Evolutionary conservation across 2,888 invertebrate genomes (phyloP), one percentile per base, ranked within the genome.

Genomic region (Thera obeliscata): DNA sequence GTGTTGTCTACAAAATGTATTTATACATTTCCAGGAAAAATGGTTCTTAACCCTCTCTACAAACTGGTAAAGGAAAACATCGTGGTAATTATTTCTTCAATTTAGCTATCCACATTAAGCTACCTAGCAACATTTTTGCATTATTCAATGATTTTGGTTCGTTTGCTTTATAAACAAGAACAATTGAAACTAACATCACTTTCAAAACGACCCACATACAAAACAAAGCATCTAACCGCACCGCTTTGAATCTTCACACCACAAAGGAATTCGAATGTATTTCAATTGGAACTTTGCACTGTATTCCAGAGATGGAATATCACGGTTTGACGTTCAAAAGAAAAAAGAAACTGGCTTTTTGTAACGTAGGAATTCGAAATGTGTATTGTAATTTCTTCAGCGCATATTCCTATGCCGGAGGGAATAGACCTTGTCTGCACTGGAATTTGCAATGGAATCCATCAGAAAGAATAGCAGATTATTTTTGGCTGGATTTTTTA

Each of bases 181-280:
- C 43, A 7, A 22, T 50, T 33, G 50, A 22, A 50, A 7, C 9
- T 56, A 56, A 46, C n/a, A 54, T 62, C 9, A 12, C 2, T 48
- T 54, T 50, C 48, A 48, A 49, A 62, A 54, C 56, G 48, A 57
- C 63, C 57, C 52, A 52, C 66, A 67, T 66, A 33, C 67, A 63
- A 60, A 69, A 69, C 69, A 71, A 71, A 69, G 59, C 56, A 46
- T 65, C 54, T 64, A 12, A 7, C 57, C 64, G 64, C 64, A 71
- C 55, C 54, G 60, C 69, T 64, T 56, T 59, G 63, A 66, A 57
- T 69, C 66, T 71, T 71, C 61, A 57, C 61, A 59, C 61, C 62
- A 67, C 71, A 71, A 71, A 71, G 66, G 66, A 71, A 69, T 66
- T 48, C 36, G 65, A 64, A 68, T 71, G 71, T 71, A 64, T 69